Evolutionary conservation across 2,797 vertebrate species (phyloP).

Genomic region (Taeniopygia guttata): DNA sequence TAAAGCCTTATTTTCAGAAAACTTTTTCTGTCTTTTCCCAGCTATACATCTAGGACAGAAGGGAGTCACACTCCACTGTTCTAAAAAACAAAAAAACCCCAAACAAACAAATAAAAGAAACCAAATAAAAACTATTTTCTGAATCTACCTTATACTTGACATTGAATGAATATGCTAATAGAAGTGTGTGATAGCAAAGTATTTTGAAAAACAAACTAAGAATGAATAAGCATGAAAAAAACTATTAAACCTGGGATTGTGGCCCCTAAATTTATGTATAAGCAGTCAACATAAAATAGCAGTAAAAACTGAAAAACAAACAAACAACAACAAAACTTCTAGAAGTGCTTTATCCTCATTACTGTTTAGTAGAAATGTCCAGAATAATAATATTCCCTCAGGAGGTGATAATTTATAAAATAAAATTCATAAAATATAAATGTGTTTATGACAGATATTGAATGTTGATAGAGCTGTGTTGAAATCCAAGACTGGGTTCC

Average conservation of each 20-base stretch:
- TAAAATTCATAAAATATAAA: neutral
- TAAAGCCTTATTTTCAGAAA: neutral
- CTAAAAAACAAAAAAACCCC: fast-evolving
- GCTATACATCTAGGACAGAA: neutral
- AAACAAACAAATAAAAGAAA: neutral
- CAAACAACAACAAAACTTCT: neutral
- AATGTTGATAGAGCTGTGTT: neutral
- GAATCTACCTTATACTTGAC: neutral
- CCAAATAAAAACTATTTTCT: neutral
- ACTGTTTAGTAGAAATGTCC: neutral
- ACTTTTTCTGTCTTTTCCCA: neutral
- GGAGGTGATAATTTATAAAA: neutral
- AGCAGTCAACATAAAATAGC: neutral
- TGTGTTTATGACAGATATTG: neutral
- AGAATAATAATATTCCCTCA: neutral
- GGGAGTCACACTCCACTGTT: neutral
- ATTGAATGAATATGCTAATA: neutral
- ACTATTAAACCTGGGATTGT: neutral
- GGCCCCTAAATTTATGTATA: neutral
- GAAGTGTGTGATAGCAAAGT: neutral
- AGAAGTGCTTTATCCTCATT: neutral
- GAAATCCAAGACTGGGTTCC: neutral
- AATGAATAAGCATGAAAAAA: neutral
- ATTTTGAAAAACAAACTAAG: neutral
- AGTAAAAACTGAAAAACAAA: neutral